Evolutionary conservation across 2,797 vertebrate genomes (phyloP).

Genomic region (Sciaenops ocellatus): DNA sequence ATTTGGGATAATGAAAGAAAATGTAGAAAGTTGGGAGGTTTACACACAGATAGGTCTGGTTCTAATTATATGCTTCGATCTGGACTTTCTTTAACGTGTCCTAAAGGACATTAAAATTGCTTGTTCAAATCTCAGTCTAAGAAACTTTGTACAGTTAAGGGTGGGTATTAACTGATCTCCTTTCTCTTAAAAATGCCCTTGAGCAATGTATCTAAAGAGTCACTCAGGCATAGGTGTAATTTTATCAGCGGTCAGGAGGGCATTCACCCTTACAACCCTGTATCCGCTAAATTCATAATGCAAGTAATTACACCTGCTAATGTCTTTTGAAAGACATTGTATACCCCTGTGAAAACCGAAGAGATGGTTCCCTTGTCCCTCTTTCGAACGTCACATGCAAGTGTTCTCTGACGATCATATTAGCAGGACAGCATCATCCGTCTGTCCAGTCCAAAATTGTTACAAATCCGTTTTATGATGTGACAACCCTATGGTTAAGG

Average conservation of each 20-base stretch:
- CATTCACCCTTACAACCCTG: not conserved
- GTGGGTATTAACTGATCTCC: conserved; percentile 17
- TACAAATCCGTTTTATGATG: not conserved
- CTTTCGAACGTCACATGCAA: not conserved
- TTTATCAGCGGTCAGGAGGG: conserved; percentile 11
- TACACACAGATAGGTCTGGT: conserved; percentile 12
- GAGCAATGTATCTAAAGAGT: not conserved
- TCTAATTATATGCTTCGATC: conserved; percentile 37
- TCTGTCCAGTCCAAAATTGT: not conserved
- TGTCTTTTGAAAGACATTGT: not conserved
- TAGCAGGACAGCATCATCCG: not conserved
- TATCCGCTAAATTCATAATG: not conserved
- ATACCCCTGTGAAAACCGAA: not conserved
- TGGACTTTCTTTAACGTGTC: conserved; percentile 21
- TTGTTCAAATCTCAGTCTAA: conserved; percentile 18
- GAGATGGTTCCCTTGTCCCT: not conserved
- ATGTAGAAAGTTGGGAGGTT: conserved; percentile 16
- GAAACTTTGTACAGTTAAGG: conserved; percentile 4
- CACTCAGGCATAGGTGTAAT: conserved; percentile 10
- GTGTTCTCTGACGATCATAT: not conserved
- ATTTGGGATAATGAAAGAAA: conserved; percentile 52
- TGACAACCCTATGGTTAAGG: not conserved
- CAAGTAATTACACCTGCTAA: not conserved
- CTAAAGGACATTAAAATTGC: not conserved
- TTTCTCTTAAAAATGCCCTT: not conserved